Evolutionary conservation across 2,888 invertebrate species (phyloP).

Genomic region (Neocrepidodera transversa): DNA sequence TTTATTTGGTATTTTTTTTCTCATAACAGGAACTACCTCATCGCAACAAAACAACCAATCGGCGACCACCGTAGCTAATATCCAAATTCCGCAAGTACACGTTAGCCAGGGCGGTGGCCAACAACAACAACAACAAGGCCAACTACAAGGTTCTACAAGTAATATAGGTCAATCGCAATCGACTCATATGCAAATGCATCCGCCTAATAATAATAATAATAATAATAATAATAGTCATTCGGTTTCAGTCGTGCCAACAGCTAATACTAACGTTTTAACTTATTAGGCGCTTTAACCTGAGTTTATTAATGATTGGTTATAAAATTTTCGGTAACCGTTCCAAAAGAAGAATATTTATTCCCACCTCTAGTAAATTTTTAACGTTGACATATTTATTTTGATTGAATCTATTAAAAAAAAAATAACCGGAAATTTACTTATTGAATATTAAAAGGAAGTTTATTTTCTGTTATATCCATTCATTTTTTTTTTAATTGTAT

Average conservation of each 20-base stretch:
- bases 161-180: conserved; percentile 50
- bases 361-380: not conserved
- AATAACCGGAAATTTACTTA: not conserved
- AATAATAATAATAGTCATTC: conserved; percentile 63
- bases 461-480: not conserved
- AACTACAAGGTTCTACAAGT: conserved; percentile 48
- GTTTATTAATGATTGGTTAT: conserved; percentile 5
- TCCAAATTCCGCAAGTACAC: conserved; percentile 55
- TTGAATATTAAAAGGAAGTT: not conserved
- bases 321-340: not conserved
- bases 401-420: not conserved
- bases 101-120: conserved; percentile 53
- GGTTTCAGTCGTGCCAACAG: conserved; percentile 66
- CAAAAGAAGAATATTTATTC: not conserved
- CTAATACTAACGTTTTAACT: conserved; percentile 63
- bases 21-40: conserved; percentile 12
- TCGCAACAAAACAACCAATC: conserved; percentile 33
- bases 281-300: conserved; percentile 38
- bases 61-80: conserved; percentile 44
- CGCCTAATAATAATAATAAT: too few species aligned
- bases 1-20: not conserved
- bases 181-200: conserved; percentile 53
- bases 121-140: conserved; percentile 34
- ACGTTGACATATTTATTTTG: not conserved
- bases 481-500: too few species aligned